phyloP scores from a whole-genome alignment of 1,140 invertebrate genomes.

The Diachasmimorpha longicaudata region DNA sequence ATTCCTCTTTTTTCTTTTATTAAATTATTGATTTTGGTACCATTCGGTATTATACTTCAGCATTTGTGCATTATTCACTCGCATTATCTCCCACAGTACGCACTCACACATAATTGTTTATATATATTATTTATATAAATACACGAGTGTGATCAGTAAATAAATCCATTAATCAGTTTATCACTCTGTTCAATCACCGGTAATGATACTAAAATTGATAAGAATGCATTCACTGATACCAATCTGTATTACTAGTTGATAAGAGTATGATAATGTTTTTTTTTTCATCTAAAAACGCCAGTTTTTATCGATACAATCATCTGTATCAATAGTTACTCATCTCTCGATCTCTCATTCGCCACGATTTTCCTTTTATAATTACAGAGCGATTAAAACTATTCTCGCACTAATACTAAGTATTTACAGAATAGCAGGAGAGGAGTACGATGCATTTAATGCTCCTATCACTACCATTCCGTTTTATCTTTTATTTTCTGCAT shows the following conservation, averaged over 20 bases:
- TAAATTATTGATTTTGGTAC: conserved; percentile 19
- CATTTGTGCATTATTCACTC: conserved; percentile 22
- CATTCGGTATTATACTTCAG: not conserved
- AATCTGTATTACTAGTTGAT: not conserved
- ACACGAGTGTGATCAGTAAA: not conserved
- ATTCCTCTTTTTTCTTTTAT: not conserved
- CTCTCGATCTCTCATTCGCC: not conserved
- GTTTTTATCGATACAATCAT: not conserved
- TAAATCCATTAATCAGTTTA: not conserved
- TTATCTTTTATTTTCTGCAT: conserved; percentile 13
- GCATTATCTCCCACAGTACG: not conserved
- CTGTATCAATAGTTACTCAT: not conserved
- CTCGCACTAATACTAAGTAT: conserved; percentile 40
- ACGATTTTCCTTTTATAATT: conserved; percentile 23
- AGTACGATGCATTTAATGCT: conserved; percentile 38
- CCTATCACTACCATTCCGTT: conserved; percentile 24
- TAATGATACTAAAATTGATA: not conserved
- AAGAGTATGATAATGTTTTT: not conserved
- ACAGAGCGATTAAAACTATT: conserved; percentile 26
- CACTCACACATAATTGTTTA: conserved; percentile 9
- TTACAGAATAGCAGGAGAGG: conserved; percentile 43
- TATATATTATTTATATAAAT: conserved; percentile 13
- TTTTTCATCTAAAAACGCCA: not conserved
- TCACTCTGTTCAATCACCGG: not conserved
- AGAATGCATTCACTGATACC: not conserved